phyloP scores from a whole-genome alignment of 2,113 vertebrate species.

The Pavo muticus region DNA sequence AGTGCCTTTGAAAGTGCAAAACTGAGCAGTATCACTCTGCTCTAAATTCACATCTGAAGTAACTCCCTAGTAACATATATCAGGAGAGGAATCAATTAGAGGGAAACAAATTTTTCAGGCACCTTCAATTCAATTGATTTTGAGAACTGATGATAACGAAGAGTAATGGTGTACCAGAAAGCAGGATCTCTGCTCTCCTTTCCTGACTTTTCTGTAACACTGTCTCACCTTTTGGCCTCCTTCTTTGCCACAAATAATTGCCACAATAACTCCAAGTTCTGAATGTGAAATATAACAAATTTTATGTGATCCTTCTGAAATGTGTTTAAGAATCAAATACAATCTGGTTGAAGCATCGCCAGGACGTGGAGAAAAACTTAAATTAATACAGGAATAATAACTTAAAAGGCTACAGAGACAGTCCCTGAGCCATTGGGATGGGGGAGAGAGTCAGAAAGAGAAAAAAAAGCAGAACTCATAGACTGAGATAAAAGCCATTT shows the following conservation, averaged over 20 bases:
- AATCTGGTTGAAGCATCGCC: not conserved
- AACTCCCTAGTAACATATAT: not conserved
- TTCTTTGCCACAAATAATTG: not conserved
- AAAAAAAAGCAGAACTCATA: not conserved
- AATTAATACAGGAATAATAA: not conserved
- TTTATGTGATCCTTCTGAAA: not conserved
- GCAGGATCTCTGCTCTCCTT: not conserved
- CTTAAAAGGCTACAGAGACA: not conserved
- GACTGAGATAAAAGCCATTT: not conserved
- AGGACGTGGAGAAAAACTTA: not conserved
- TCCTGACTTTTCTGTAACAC: not conserved
- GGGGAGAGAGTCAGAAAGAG: not conserved
- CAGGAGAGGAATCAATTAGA: not conserved
- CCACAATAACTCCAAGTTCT: not conserved
- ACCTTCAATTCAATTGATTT: not conserved
- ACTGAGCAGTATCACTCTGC: not conserved
- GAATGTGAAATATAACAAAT: not conserved
- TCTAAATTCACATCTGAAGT: not conserved
- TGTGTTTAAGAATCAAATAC: not conserved
- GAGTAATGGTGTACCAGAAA: not conserved
- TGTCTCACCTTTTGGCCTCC: not conserved
- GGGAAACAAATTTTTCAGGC: not conserved
- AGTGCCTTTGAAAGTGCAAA: not conserved
- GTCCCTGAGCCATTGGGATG: not conserved
- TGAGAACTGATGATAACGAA: not conserved